phyloP scores from a whole-genome alignment of 1,140 invertebrate genomes.

The Coboldia fuscipes region DNA sequence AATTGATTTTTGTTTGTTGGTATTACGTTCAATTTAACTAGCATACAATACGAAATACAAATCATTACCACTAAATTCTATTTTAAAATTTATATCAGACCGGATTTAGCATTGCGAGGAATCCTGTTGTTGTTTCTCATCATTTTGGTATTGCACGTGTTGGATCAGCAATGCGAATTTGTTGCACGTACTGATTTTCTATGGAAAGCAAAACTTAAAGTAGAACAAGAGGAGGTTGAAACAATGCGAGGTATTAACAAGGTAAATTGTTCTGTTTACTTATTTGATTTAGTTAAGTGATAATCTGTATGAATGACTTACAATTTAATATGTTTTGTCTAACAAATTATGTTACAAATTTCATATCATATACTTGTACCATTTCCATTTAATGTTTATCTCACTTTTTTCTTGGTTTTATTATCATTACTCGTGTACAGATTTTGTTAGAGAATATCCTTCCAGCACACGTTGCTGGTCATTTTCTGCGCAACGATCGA shows the following conservation, averaged over 20 bases:
- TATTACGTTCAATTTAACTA: too few relatives aligned
- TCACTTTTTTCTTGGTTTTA: background rate
- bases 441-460: conserved; percentile 90
- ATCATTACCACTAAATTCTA: too few relatives aligned
- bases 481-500: conserved; percentile 45
- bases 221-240: conserved; percentile 86
- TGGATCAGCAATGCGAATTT: conserved; percentile 70
- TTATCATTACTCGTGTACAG: conserved; percentile 16
- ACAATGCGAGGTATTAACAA: conserved; percentile 90
- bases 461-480: conserved; percentile 85
- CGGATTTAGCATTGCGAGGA: conserved; percentile 42
- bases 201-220: conserved; percentile 77
- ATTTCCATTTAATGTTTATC: background rate
- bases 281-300: background rate
- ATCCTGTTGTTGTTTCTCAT: conserved; percentile 36
- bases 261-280: conserved; percentile 16
- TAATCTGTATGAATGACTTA: background rate
- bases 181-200: conserved; percentile 73
- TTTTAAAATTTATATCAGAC: conserved; percentile 32
- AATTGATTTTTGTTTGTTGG: too few relatives aligned
- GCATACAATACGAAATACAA: too few relatives aligned
- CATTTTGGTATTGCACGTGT: conserved; percentile 44
- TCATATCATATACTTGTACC: background rate
- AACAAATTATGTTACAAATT: background rate
- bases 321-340: background rate